Evolutionary conservation across 2,888 invertebrate species (phyloP).

Genomic region (Blastobasis lacticolella): DNA sequence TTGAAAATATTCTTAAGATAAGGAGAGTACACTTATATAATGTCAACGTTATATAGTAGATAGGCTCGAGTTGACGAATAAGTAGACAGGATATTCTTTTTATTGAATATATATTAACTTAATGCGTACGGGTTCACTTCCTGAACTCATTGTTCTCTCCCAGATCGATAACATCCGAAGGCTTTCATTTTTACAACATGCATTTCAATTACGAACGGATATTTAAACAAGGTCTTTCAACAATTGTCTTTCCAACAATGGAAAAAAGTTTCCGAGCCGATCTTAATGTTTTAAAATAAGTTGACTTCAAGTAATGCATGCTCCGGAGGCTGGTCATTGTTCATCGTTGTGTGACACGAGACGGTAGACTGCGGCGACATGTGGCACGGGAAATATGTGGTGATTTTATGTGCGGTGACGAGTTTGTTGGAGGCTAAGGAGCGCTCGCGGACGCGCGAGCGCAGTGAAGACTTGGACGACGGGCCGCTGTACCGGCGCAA

Average conservation of each 20-base stretch:
- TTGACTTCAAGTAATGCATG: conserved; percentile 14
- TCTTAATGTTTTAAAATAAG: conserved; percentile 15
- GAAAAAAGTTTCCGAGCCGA: neutral
- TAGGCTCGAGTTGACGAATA: no score
- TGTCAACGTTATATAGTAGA: no score
- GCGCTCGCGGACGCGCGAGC: conserved; percentile 6
- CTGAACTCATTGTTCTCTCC: no score
- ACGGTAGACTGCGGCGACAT: conserved; percentile 18
- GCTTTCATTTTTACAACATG: neutral
- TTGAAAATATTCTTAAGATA: no score
- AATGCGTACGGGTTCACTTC: no score
- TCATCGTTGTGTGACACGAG: conserved; percentile 7
- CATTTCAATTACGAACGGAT: neutral
- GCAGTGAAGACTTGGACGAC: conserved; percentile 6
- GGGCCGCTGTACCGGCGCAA: neutral
- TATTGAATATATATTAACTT: no score
- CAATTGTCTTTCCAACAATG: conserved; percentile 14
- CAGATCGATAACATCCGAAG: no score
- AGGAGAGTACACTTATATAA: no score
- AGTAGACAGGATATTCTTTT: no score
- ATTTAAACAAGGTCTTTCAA: neutral
- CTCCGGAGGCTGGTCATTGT: conserved; percentile 3
- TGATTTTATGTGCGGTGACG: conserved; percentile 7
- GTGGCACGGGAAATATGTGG: conserved; percentile 14
- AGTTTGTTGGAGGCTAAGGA: conserved; percentile 10